These are phyloP conservation scores for Drosophila orosa DNA, from an alignment of 1,140 invertebrate species.

Conservation along the genomic window DNA sequence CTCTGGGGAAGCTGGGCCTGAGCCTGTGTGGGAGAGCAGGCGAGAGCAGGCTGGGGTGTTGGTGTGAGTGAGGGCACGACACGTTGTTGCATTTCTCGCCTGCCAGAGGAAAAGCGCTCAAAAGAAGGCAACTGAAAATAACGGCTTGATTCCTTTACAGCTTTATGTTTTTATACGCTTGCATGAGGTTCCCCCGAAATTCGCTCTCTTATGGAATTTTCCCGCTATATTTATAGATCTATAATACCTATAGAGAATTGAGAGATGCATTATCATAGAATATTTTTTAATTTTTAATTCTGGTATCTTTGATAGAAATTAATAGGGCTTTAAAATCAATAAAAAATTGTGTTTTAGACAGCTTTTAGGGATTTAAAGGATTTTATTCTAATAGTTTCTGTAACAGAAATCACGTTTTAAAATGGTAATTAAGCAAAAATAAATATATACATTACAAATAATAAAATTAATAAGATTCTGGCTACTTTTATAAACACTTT, in stretches of 20 bases:
- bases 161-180: constrained; percentile 5
- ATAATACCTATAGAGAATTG: background rate
- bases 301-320: too few relatives aligned
- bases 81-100: constrained; percentile 78
- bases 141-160: constrained; percentile 12
- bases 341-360: too few relatives aligned
- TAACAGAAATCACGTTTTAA: background rate
- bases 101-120: constrained; percentile 44
- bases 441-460: background rate
- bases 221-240: background rate
- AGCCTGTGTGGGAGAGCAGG: constrained; percentile 9
- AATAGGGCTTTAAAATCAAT: too few relatives aligned
- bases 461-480: background rate
- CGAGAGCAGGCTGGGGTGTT: constrained; percentile 6
- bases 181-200: background rate
- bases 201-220: background rate
- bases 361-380: background rate
- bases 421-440: background rate
- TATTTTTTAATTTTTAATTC: background rate
- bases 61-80: constrained; percentile 67
- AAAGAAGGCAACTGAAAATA: constrained; percentile 59
- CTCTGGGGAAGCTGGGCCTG: constrained; percentile 58
- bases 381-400: background rate
- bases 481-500: background rate
- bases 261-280: background rate